Percentiles rank a stretch among this genome's conserved stretches.
These are phyloP conservation scores for Acromyrmex charruanus DNA, from an alignment of 1,140 invertebrate species.

Conservation along the genomic window DNA sequence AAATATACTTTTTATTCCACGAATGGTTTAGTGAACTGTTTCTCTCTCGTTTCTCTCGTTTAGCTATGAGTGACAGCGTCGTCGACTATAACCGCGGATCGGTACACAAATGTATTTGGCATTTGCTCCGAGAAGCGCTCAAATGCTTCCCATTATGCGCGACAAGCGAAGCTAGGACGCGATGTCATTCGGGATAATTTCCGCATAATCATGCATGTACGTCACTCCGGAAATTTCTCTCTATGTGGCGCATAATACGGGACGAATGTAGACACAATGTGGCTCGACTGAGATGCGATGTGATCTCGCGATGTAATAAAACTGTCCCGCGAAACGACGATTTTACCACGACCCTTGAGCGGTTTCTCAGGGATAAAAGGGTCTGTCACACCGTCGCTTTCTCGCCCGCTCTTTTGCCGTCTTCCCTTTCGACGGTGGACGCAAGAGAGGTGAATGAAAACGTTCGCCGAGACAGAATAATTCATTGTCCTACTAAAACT, in stretches of 20 bases:
- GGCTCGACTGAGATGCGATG: slow-evolving; percentile 21
- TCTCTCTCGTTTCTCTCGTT: neutral
- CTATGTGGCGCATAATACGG: slow-evolving; percentile 59
- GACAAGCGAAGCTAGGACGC: slow-evolving; percentile 11
- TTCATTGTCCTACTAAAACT: slow-evolving; percentile 80
- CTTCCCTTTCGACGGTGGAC: slow-evolving; percentile 58
- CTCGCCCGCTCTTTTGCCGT: slow-evolving; percentile 44
- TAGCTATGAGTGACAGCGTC: neutral
- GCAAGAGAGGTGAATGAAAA: slow-evolving; percentile 79
- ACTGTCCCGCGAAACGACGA: slow-evolving; percentile 63
- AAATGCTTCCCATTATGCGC: neutral
- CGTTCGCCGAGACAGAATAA: slow-evolving; percentile 81
- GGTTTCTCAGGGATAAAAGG: slow-evolving; percentile 53
- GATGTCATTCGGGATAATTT: slow-evolving; percentile 55
- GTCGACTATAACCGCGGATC: neutral
- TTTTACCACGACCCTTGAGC: slow-evolving; percentile 24
- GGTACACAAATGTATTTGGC: neutral
- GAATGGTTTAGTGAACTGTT: slow-evolving; percentile 8
- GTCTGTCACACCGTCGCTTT: slow-evolving; percentile 29
- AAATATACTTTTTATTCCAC: neutral
- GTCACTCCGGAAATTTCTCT: slow-evolving; percentile 71
- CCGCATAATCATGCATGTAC: slow-evolving; percentile 55
- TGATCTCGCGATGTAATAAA: slow-evolving; percentile 67
- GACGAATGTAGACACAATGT: slow-evolving; percentile 29
- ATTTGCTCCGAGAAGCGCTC: slow-evolving; percentile 4